These are phyloP conservation scores for Dinoponera quadriceps DNA, from an alignment of 1,140 invertebrate species.

Conservation along the genomic window DNA sequence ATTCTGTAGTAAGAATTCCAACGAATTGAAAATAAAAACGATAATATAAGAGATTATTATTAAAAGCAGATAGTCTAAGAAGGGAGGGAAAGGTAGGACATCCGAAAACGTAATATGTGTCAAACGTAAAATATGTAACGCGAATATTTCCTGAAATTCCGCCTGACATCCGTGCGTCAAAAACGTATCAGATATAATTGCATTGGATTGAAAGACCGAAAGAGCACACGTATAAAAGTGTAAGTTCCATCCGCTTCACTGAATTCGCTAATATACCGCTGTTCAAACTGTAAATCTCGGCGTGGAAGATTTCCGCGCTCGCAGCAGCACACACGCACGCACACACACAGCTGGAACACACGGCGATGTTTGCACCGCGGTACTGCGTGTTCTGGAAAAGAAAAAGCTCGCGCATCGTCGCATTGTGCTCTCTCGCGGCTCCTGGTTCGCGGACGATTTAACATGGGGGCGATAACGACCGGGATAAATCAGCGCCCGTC, in stretches of 20 bases:
- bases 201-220: background rate
- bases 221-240: background rate
- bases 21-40: no score
- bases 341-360: background rate
- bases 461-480: slow-evolving; percentile 80
- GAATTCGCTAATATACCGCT: slow-evolving; percentile 35
- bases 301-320: slow-evolving; percentile 38
- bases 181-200: background rate
- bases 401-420: slow-evolving; percentile 72
- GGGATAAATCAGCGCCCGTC: slow-evolving; percentile 82
- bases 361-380: slow-evolving; percentile 45
- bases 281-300: slow-evolving; percentile 51
- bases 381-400: slow-evolving; percentile 65
- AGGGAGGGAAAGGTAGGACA: background rate
- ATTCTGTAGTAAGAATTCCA: no score
- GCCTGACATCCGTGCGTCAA: background rate
- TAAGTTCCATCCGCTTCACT: background rate
- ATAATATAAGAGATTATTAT: no score
- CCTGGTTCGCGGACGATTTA: slow-evolving; percentile 79
- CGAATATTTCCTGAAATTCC: background rate
- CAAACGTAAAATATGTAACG: background rate
- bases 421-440: slow-evolving; percentile 74
- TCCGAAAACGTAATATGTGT: background rate
- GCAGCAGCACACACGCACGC: slow-evolving; percentile 19
- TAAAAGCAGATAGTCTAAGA: no score